These are phyloP conservation scores for Ephialtes manifestator DNA, from an alignment of 2,888 invertebrate species.

Conservation along the genomic window DNA sequence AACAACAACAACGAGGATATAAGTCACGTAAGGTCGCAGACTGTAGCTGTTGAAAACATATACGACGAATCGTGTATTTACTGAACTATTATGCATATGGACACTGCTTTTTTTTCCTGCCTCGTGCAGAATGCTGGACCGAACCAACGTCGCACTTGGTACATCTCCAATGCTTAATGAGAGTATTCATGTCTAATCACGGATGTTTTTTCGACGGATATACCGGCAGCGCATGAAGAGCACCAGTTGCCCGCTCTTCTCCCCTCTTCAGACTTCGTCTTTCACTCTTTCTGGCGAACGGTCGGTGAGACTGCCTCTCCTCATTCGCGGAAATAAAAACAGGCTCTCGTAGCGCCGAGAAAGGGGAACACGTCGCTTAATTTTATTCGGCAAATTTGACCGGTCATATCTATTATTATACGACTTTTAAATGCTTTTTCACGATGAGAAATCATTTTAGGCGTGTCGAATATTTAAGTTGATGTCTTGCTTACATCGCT, in stretches of 20 bases:
- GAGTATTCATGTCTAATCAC: slow-evolving; percentile 67
- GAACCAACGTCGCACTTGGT: background rate
- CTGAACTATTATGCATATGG: background rate
- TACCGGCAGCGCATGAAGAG: slow-evolving; percentile 9
- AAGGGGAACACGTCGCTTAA: slow-evolving; percentile 1
- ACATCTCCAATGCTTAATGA: slow-evolving; percentile 63
- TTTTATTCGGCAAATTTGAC: slow-evolving; percentile 32
- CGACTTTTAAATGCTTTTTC: background rate
- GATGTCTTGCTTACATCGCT: too few species aligned
- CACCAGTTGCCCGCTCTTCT: slow-evolving; percentile 12
- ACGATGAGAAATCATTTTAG: too few species aligned
- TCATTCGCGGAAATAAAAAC: slow-evolving; percentile 60
- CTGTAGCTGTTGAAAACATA: background rate
- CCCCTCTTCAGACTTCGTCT: background rate
- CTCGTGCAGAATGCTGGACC: slow-evolving; percentile 15
- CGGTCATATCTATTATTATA: background rate
- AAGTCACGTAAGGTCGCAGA: slow-evolving; percentile 17
- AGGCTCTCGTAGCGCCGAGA: slow-evolving; percentile 38
- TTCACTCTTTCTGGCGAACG: background rate
- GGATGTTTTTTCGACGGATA: slow-evolving; percentile 60
- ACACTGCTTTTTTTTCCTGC: slow-evolving; percentile 12
- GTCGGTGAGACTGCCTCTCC: slow-evolving; percentile 4
- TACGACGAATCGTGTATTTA: background rate
- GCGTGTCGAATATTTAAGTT: too few species aligned
- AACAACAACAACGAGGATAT: slow-evolving; percentile 13